Evolutionary conservation across 2,113 vertebrate species (phyloP).

Genomic region (Brevimyrus niger): DNA sequence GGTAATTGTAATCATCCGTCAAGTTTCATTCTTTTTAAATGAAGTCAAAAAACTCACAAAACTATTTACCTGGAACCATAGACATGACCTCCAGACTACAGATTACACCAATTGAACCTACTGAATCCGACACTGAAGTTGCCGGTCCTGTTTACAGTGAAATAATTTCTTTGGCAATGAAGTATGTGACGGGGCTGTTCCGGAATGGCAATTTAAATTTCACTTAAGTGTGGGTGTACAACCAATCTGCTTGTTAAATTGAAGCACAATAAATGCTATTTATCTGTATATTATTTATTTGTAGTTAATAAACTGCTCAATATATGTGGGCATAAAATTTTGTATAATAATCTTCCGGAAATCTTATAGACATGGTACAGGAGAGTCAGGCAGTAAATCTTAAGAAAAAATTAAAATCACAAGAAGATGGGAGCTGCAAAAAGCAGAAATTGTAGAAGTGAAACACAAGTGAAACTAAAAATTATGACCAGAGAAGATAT

Average conservation of each 20-base stretch:
- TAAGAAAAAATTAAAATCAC: background rate
- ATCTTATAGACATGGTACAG: background rate
- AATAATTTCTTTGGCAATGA: background rate
- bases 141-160: background rate
- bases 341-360: background rate
- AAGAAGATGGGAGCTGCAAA: background rate
- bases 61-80: background rate
- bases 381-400: background rate
- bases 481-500: background rate
- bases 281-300: background rate
- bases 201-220: background rate
- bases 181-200: background rate
- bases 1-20: background rate
- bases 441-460: background rate
- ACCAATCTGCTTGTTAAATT: background rate
- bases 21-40: background rate
- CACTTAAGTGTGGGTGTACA: background rate
- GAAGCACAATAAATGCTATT: background rate
- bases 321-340: background rate
- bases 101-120: background rate
- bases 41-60: background rate
- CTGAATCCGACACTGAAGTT: background rate
- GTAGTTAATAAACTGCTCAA: background rate
- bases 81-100: too few species aligned
- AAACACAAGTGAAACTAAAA: too few species aligned